Evolutionary conservation across 2,797 vertebrate genomes (phyloP).

Genomic region (Myotis myotis): DNA sequence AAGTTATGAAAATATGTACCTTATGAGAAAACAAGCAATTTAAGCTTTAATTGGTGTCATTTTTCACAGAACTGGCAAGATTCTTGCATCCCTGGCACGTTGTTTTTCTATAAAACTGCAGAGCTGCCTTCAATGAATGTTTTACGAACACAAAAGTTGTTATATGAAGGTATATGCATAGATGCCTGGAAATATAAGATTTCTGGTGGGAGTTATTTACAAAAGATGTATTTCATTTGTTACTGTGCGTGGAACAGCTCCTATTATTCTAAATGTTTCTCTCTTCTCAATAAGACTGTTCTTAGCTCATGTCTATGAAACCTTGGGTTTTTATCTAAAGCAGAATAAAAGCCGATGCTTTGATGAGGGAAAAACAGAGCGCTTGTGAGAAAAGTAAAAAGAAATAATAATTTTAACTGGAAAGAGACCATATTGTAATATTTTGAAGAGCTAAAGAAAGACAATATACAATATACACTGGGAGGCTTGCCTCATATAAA

Average conservation of each 20-base stretch:
- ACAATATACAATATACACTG: constrained; percentile 15
- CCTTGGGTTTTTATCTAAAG: constrained; percentile 67
- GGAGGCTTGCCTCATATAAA: constrained; percentile 16
- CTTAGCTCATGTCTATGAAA: constrained; percentile 76
- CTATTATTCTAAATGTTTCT: constrained; percentile 86
- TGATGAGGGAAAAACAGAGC: constrained; percentile 60
- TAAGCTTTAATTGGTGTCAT: constrained; percentile 98
- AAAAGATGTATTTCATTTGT: constrained; percentile 88
- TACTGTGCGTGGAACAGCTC: constrained; percentile 80
- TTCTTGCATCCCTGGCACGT: constrained; percentile 95
- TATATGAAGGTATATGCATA: constrained; percentile 87
- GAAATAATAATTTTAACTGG: constrained; percentile 51
- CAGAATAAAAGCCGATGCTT: constrained; percentile 74
- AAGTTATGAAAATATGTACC: constrained; percentile 99
- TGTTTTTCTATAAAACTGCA: constrained; percentile 94
- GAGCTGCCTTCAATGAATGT: constrained; percentile 95
- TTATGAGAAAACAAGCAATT: constrained; percentile 99
- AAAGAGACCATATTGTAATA: constrained; percentile 23
- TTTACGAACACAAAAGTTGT: constrained; percentile 88
- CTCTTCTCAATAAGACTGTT: constrained; percentile 83
- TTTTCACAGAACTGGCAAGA: constrained; percentile 96
- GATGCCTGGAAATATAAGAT: constrained; percentile 87
- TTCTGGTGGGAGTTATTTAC: constrained; percentile 87
- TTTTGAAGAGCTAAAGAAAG: constrained; percentile 5
- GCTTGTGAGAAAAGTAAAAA: constrained; percentile 53